Evolutionary conservation across 2,797 vertebrate species (phyloP), one percentile per base, ranked within the genome.

Genomic region (Aulostomus chinensis): DNA sequence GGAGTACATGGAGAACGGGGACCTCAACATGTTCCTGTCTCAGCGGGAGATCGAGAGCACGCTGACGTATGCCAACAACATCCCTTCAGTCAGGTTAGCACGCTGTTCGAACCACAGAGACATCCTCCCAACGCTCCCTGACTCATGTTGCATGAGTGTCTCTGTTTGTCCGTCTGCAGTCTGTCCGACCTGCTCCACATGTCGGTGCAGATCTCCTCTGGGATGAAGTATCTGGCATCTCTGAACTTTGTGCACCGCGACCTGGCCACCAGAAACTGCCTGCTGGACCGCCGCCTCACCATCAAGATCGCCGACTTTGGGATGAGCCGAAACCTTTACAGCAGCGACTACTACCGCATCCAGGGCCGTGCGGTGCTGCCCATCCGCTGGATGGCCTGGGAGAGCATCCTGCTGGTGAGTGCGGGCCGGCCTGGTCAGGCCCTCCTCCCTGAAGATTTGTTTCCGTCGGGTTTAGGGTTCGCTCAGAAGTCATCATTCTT

Each of bases 351-450:
- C 84, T 99, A 97, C 84, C 92, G 95, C 54, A 97, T 99, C 88
- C 96, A 98, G 81, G 96, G 96, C 34, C 89, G 96, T 1, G 96
- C 96, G 0, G 96, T 99, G 68, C 93, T 98, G 14, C 96, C 96
- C 2, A 99, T 99, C 41, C 94, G 96, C 12, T 99, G 97, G 97
- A 99, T 98, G 97, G 96, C 97, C 30, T 99, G 97, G 97, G 97
- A 99, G 84, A 98, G 97, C 88, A 95, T 99, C 76, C 84, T 99
- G 32, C 88, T 99, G 94, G 97, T 98, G 79, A 64, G 83, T 0
- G 63, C n/a, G n/a, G n/a, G n/a, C n/a, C n/a, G n/a, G n/a, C n/a
- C n/a, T n/a, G n/a, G n/a, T n/a, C n/a, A n/a, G n/a, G n/a, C n/a
- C n/a, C n/a, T n/a, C n/a, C n/a, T n/a, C n/a, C n/a, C n/a, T n/a